Conservation (phyloP, 1,140 invertebrate species). For the Papilio aristodemus region DNA sequence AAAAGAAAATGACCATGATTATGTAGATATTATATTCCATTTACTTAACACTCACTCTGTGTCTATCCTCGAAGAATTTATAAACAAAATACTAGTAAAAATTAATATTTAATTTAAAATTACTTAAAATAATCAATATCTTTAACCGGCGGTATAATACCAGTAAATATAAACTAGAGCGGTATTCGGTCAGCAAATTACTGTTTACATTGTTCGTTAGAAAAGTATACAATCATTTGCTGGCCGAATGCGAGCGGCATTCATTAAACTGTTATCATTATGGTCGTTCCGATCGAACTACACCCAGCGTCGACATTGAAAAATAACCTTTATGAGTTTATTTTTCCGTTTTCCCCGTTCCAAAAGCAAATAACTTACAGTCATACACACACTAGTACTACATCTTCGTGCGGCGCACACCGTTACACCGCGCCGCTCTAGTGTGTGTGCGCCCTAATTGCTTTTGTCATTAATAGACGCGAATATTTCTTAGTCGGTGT, state of each 20-base stretch:
- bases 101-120: too few relatives aligned
- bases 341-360: slow-evolving; percentile 37
- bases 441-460: slow-evolving; percentile 75
- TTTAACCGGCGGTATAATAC: neutral
- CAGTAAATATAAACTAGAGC: neutral
- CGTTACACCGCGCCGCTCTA: slow-evolving; percentile 32
- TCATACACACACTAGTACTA: slow-evolving; percentile 34
- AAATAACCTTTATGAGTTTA: slow-evolving; percentile 29
- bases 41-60: too few relatives aligned
- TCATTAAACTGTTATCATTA: slow-evolving; percentile 29
- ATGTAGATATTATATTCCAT: too few relatives aligned
- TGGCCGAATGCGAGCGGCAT: neutral
- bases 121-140: neutral
- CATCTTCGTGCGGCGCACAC: slow-evolving; percentile 40
- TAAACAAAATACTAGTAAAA: too few relatives aligned
- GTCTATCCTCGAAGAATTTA: too few relatives aligned
- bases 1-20: too few relatives aligned
- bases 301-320: slow-evolving; percentile 21
- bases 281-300: slow-evolving; percentile 19
- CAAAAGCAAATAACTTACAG: slow-evolving; percentile 38
- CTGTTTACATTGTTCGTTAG: neutral
- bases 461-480: slow-evolving; percentile 79
- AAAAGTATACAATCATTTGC: neutral
- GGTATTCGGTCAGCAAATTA: neutral
- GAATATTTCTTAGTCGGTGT: slow-evolving; percentile 74